phyloP scores from a whole-genome alignment of 1,140 invertebrate species.

The Maniola jurtina region DNA sequence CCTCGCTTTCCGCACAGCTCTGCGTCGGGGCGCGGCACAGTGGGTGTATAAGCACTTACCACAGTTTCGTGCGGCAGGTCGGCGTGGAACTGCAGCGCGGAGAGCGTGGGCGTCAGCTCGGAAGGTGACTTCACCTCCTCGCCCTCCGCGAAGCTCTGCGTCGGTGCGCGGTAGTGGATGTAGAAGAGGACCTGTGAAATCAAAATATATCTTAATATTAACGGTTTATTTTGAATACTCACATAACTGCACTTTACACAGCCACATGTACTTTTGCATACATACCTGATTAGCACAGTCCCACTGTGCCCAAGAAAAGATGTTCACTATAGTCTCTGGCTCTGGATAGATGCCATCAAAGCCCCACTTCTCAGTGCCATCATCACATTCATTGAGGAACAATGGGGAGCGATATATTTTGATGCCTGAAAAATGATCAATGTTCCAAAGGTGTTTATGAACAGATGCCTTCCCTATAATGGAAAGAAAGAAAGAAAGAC shows the following conservation, averaged over 20 bases:
- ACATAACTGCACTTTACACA: no score
- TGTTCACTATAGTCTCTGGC: constrained; percentile 83
- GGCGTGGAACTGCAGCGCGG: constrained; percentile 52
- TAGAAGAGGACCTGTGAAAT: constrained; percentile 84
- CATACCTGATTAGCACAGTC: constrained; percentile 83
- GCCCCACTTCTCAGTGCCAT: constrained; percentile 74
- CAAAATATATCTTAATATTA: no score
- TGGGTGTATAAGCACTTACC: constrained; percentile 78
- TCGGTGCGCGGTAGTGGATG: constrained; percentile 85
- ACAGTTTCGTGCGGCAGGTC: background rate
- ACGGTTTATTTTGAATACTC: no score
- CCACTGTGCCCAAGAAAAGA: constrained; percentile 91
- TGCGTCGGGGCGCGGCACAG: constrained; percentile 80
- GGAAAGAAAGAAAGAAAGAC: no score
- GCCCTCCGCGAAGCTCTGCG: constrained; percentile 82
- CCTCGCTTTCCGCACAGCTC: constrained; percentile 83
- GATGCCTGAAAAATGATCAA: constrained; percentile 50
- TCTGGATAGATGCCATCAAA: constrained; percentile 78
- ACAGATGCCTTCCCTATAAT: no score
- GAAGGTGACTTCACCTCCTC: constrained; percentile 81
- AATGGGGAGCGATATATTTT: constrained; percentile 71
- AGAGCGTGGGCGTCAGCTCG: constrained; percentile 84
- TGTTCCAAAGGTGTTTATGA: background rate
- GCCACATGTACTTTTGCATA: no score
- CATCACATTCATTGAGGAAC: constrained; percentile 71